phyloP scores from a whole-genome alignment of 2,113 vertebrate genomes.

The Corythaixoides concolor region DNA sequence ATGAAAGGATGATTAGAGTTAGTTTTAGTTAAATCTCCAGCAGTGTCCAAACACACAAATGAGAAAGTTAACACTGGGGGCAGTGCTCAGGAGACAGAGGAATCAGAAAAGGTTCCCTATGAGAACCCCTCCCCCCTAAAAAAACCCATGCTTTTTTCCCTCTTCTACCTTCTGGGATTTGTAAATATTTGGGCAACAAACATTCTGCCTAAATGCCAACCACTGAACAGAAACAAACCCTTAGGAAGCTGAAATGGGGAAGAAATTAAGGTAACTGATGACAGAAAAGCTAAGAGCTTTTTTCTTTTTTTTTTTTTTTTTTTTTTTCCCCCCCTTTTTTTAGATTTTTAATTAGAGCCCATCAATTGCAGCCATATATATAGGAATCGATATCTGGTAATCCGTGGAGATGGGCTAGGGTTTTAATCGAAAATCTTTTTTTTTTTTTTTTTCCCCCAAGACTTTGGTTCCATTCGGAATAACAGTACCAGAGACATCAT shows the following conservation, averaged over 20 bases:
- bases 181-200: not conserved
- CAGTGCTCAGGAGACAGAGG: not conserved
- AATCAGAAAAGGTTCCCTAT: not conserved
- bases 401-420: slow-evolving; percentile 76
- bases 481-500: not conserved
- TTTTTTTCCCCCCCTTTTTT: not conserved
- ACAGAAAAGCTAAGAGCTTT: not conserved
- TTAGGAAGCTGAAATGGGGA: not conserved
- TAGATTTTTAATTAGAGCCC: slow-evolving; percentile 77
- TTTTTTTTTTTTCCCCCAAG: not conserved
- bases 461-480: not conserved
- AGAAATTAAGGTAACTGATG: not conserved
- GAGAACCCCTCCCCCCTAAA: not conserved
- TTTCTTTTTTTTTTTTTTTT: not conserved
- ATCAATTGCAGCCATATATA: slow-evolving; percentile 76
- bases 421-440: slow-evolving; percentile 79
- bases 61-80: not conserved
- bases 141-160: not conserved
- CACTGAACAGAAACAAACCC: not conserved
- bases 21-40: not conserved
- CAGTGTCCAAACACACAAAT: not conserved
- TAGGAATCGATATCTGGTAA: slow-evolving; percentile 81
- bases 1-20: not conserved
- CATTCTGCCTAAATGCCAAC: not conserved
- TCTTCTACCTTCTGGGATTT: not conserved